Conservation (phyloP, 1,140 invertebrate species). For the Oncopeltus fasciatus region DNA sequence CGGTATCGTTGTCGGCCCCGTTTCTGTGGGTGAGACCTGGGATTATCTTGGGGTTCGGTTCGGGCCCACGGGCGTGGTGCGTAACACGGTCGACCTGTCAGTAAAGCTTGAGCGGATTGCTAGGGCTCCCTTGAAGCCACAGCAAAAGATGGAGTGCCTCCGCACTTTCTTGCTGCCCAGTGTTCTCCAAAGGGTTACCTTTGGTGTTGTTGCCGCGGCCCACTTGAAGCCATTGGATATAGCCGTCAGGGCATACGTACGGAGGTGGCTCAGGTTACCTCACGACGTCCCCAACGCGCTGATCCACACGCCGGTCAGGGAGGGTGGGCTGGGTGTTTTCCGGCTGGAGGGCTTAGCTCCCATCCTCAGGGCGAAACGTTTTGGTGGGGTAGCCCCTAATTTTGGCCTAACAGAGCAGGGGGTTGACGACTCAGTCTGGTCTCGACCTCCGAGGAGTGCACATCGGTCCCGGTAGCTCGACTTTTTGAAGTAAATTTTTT, state of each 20-base stretch:
- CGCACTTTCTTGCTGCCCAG: neutral
- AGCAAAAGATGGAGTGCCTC: no score
- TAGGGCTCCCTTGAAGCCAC: neutral
- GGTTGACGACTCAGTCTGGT: no score
- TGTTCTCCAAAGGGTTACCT: neutral
- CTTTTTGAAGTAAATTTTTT: no score
- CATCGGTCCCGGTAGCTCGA: no score
- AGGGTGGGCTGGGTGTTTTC: no score
- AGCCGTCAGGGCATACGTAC: neutral
- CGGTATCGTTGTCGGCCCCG: neutral
- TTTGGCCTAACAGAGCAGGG: no score
- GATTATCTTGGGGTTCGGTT: neutral
- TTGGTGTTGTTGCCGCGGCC: neutral
- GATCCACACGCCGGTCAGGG: conserved; percentile 15
- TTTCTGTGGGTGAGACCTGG: neutral
- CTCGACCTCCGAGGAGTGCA: no score
- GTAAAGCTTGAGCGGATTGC: neutral
- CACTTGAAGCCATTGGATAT: neutral
- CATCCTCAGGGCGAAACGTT: no score
- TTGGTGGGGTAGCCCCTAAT: no score
- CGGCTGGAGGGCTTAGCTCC: no score
- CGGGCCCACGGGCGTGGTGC: neutral
- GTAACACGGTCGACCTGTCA: neutral
- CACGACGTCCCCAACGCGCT: conserved; percentile 17
- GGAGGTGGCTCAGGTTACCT: conserved; percentile 16